phyloP scores from a whole-genome alignment of 2,888 invertebrate genomes.

The Dermolepida albohirtum region DNA sequence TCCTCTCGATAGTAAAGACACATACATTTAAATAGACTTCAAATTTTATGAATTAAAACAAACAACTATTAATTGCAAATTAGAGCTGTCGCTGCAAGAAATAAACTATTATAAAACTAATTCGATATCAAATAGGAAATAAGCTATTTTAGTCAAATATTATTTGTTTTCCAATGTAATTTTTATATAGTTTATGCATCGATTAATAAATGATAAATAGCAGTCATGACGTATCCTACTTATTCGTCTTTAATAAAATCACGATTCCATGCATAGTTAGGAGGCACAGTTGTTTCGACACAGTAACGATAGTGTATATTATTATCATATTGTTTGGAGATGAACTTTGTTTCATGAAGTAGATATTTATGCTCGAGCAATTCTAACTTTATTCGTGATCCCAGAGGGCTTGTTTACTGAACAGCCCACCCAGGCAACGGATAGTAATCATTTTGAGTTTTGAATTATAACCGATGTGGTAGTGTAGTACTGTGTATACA shows the following conservation, averaged over 20 bases:
- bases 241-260: conserved; percentile 25
- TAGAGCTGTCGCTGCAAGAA: too few relatives aligned
- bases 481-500: conserved; percentile 38
- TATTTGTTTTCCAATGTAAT: too few relatives aligned
- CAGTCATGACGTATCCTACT: conserved; percentile 12
- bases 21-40: too few relatives aligned
- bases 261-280: conserved; percentile 24
- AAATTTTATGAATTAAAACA: too few relatives aligned
- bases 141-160: too few relatives aligned
- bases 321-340: conserved; percentile 44
- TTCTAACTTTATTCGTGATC: conserved; percentile 46
- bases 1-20: too few relatives aligned
- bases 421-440: conserved; percentile 51
- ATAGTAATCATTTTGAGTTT: conserved; percentile 53
- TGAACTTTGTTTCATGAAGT: conserved; percentile 42
- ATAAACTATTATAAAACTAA: too few relatives aligned
- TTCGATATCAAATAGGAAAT: too few relatives aligned
- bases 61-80: too few relatives aligned
- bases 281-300: conserved; percentile 14
- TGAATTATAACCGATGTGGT: conserved; percentile 52
- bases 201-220: neutral
- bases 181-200: neutral
- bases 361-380: conserved; percentile 46
- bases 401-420: conserved; percentile 51
- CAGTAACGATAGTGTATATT: conserved; percentile 40